phyloP scores from a whole-genome alignment of 2,797 vertebrate genomes.

The Amazona ochrocephala region DNA sequence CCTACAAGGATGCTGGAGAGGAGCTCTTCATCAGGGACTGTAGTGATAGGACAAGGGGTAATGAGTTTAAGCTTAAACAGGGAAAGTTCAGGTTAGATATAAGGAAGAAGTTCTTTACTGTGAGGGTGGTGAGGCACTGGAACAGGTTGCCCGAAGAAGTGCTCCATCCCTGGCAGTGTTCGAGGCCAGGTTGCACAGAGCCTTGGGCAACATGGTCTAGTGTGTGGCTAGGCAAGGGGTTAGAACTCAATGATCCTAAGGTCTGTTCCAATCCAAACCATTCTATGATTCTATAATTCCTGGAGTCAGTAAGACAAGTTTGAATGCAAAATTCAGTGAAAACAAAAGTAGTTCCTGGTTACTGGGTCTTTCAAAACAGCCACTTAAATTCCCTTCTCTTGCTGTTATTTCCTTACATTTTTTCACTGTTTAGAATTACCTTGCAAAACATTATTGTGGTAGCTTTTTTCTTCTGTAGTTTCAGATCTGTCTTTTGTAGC shows the following conservation, averaged over 20 bases:
- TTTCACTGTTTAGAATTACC: background rate
- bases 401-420: background rate
- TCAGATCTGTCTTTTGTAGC: background rate
- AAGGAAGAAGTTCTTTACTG: background rate
- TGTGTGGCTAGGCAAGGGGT: background rate
- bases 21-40: background rate
- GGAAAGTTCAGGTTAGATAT: background rate
- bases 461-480: background rate
- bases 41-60: background rate
- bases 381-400: background rate
- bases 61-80: background rate
- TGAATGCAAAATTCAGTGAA: background rate
- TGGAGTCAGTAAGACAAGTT: background rate
- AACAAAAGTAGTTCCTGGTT: background rate
- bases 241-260: background rate
- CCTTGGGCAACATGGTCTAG: background rate
- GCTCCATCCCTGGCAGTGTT: background rate
- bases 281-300: background rate
- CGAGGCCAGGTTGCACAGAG: background rate
- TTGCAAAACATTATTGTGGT: background rate
- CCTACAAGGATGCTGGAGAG: background rate
- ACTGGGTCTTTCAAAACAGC: background rate
- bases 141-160: background rate
- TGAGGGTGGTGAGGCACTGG: background rate
- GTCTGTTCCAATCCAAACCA: background rate